These are phyloP conservation scores for Lophotis ruficrista DNA, from an alignment of 2,113 vertebrate species.

Conservation along the genomic window DNA sequence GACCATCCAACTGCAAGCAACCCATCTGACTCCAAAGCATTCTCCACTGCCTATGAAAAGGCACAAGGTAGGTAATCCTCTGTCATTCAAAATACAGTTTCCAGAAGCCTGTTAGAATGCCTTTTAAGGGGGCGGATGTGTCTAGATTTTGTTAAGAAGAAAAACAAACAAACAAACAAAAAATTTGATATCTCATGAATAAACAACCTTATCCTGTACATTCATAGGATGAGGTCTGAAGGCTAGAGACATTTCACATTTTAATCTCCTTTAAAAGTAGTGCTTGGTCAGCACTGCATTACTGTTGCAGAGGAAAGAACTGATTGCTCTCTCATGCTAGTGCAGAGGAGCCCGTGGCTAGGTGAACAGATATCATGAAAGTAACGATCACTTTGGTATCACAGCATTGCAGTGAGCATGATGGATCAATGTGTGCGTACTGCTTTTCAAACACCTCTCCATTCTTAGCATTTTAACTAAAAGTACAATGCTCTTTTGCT, in stretches of 20 bases:
- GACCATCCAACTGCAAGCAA: neutral
- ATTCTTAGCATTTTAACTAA: neutral
- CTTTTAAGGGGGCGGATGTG: neutral
- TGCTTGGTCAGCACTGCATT: neutral
- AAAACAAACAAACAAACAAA: neutral
- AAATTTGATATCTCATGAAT: neutral
- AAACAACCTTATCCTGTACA: neutral
- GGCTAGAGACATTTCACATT: neutral
- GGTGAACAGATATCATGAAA: neutral
- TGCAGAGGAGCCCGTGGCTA: neutral
- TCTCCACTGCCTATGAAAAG: neutral
- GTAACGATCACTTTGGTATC: neutral
- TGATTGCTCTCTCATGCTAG: neutral
- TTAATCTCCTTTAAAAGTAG: neutral
- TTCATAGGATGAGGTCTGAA: neutral
- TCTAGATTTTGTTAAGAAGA: neutral
- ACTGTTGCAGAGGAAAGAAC: neutral
- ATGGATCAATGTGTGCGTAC: fast-evolving
- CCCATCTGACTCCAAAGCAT: no score
- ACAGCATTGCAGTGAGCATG: neutral
- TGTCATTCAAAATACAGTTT: neutral
- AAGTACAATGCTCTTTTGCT: neutral
- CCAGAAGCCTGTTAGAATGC: neutral
- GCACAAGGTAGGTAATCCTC: neutral
- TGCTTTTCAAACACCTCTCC: neutral